These are phyloP conservation scores for Tapirus terrestris DNA, from an alignment of 2,113 vertebrate genomes.

Conservation along the genomic window DNA sequence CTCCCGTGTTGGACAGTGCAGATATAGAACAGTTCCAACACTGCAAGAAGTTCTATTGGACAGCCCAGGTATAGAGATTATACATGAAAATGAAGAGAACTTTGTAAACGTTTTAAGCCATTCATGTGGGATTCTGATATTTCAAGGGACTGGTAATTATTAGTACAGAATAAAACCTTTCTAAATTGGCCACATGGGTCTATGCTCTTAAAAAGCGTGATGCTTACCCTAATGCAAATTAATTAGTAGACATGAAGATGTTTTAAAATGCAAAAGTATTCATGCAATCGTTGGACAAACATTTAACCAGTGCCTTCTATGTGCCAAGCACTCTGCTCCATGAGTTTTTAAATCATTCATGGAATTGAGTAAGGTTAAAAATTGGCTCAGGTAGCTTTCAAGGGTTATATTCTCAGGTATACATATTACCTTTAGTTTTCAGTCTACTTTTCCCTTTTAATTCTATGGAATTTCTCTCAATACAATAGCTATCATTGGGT, in stretches of 20 bases:
- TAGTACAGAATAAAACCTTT: slow-evolving; percentile 24
- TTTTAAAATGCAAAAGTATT: slow-evolving; percentile 49
- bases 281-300: neutral
- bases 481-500: neutral
- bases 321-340: slow-evolving; percentile 32
- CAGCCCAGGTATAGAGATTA: neutral
- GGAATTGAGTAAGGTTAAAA: slow-evolving; percentile 45
- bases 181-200: neutral
- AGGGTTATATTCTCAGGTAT: neutral
- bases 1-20: neutral
- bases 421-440: neutral
- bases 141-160: slow-evolving; percentile 25
- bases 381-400: neutral
- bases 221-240: slow-evolving; percentile 41
- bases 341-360: slow-evolving; percentile 59
- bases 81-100: neutral
- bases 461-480: neutral
- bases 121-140: neutral
- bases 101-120: neutral
- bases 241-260: slow-evolving; percentile 8
- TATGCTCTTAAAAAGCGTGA: slow-evolving; percentile 29
- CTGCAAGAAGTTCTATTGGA: neutral
- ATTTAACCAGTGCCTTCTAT: slow-evolving; percentile 36
- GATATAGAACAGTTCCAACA: neutral
- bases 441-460: slow-evolving; percentile 1